Conservation (phyloP, 2,113 vertebrate species). For the Ophiodon elongatus region DNA sequence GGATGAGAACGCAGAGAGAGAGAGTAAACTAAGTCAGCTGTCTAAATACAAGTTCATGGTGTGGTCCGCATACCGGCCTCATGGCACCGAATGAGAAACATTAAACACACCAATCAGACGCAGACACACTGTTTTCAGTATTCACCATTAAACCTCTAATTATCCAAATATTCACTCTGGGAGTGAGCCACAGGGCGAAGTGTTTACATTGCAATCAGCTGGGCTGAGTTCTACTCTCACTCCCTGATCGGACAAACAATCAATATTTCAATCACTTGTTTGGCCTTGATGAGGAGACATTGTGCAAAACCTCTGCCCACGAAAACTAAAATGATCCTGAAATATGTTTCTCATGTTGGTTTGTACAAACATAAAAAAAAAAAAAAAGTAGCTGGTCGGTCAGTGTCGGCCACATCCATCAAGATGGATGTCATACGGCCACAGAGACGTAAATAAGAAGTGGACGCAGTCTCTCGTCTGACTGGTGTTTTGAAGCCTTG, state of each 20-base stretch:
- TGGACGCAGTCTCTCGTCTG: too few relatives aligned
- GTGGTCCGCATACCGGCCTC: conserved; percentile 46
- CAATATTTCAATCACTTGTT: conserved; percentile 4
- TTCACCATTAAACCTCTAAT: conserved; percentile 23
- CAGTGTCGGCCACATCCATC: too few relatives aligned
- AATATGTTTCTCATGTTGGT: neutral
- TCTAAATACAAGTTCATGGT: conserved; percentile 67
- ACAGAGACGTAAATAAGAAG: too few relatives aligned
- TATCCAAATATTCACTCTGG: conserved; percentile 52
- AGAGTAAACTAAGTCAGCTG: conserved; percentile 71
- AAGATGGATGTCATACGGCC: too few relatives aligned
- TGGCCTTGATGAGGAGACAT: neutral
- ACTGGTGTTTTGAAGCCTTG: too few relatives aligned
- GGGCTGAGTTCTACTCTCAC: conserved; percentile 16
- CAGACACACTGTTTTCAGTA: neutral
- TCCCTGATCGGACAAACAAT: conserved; percentile 53
- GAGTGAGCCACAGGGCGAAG: conserved; percentile 43
- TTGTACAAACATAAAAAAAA: neutral
- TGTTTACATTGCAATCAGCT: conserved; percentile 67
- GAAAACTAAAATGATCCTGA: neutral
- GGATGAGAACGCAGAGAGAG: conserved; percentile 11
- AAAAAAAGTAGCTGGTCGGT: too few relatives aligned
- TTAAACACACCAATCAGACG: conserved; percentile 53
- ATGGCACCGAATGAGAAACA: conserved; percentile 39
- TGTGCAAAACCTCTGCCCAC: neutral